Percentiles rank a stretch among this genome's conserved stretches.
Evolutionary conservation across 2,888 invertebrate species (phyloP).

Genomic region (Callyntrura sp.): DNA sequence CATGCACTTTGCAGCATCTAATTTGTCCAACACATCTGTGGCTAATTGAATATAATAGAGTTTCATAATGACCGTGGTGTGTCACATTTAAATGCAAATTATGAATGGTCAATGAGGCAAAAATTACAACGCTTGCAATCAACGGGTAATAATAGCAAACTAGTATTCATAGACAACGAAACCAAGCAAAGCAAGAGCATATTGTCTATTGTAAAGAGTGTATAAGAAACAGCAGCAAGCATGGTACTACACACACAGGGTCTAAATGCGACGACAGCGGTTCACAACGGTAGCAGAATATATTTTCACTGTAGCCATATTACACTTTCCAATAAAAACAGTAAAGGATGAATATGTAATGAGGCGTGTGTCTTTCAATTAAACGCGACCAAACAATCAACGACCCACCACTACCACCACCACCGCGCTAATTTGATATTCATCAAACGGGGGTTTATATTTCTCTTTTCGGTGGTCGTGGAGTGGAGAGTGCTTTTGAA

Average conservation of each 20-base stretch:
- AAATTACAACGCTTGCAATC: conserved; percentile 25
- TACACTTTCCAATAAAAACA: conserved; percentile 45
- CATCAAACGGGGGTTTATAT: conserved; percentile 64
- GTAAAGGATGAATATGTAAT: conserved; percentile 71
- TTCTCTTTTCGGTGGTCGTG: conserved; percentile 31
- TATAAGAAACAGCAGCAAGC: neutral
- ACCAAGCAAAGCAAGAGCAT: conserved; percentile 2
- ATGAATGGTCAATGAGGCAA: conserved; percentile 14
- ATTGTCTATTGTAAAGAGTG: neutral
- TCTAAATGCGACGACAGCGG: neutral
- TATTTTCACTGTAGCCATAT: neutral
- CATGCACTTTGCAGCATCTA: neutral
- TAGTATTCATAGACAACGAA: conserved; percentile 11
- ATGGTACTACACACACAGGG: neutral
- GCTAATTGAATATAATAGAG: conserved; percentile 44
- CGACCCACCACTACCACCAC: conserved; percentile 53
- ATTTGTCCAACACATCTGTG: no score
- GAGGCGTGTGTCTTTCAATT: conserved; percentile 74
- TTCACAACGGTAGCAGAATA: neutral
- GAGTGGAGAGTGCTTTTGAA: conserved; percentile 38
- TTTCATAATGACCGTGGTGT: conserved; percentile 15
- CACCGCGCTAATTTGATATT: conserved; percentile 65
- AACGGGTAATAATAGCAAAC: conserved; percentile 27
- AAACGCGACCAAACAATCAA: conserved; percentile 73
- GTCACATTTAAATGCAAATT: conserved; percentile 48